These are phyloP conservation scores for Myripristis murdjan DNA, from an alignment of 2,797 vertebrate species.

Conservation along the genomic window DNA sequence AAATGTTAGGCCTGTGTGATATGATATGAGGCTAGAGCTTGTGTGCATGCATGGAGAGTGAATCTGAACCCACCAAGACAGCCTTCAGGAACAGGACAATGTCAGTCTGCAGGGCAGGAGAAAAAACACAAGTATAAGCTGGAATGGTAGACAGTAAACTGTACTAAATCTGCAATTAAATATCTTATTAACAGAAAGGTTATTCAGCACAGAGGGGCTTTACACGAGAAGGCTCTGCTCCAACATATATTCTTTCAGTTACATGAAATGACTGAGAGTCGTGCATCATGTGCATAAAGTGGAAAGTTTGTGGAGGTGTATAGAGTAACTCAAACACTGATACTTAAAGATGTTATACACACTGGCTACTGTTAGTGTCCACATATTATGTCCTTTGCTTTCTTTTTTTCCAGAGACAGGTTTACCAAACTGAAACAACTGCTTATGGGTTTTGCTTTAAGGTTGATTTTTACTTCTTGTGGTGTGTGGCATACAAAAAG, in stretches of 20 bases:
- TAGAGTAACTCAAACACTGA: neutral
- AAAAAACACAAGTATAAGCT: neutral
- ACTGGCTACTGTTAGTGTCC: too few relatives aligned
- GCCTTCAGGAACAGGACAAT: neutral
- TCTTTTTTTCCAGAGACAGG: too few relatives aligned
- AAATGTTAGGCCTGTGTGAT: too few relatives aligned
- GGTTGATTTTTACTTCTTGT: constrained; percentile 11
- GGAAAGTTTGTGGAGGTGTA: neutral
- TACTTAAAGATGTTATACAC: too few relatives aligned
- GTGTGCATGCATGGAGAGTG: neutral
- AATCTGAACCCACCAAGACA: neutral
- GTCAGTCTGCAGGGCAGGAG: neutral
- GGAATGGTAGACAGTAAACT: neutral
- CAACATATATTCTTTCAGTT: too few relatives aligned
- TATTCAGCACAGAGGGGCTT: too few relatives aligned
- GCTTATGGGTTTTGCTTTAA: neutral
- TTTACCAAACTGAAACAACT: too few relatives aligned
- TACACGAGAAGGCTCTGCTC: too few relatives aligned
- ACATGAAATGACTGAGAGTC: too few relatives aligned
- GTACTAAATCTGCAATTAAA: neutral
- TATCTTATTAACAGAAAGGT: neutral
- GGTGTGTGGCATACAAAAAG: neutral
- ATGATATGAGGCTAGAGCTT: neutral
- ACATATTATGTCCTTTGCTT: neutral
- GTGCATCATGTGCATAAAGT: too few relatives aligned